Evolutionary conservation across 2,797 vertebrate species (phyloP).

Genomic region (Paratrypauchen microcephalus): DNA sequence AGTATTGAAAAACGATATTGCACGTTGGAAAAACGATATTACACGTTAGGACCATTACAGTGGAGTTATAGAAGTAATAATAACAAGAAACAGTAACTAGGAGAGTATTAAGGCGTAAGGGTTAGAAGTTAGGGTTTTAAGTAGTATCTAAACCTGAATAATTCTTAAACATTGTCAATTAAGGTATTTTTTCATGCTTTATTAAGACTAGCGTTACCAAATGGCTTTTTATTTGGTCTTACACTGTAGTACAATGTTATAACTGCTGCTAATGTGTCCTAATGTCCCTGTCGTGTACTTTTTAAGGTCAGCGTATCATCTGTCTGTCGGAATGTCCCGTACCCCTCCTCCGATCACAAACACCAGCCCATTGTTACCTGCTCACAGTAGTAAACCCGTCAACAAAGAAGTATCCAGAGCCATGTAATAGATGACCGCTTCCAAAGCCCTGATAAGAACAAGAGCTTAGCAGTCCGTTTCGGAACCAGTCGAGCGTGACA

Average conservation of each 20-base stretch:
- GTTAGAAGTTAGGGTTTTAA: too few relatives aligned
- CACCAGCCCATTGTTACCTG: conserved; percentile 15
- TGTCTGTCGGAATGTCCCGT: not conserved
- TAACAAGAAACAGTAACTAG: too few relatives aligned
- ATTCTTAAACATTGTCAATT: too few relatives aligned
- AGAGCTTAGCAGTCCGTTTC: not conserved
- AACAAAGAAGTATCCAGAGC: not conserved
- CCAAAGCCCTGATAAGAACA: conserved; percentile 1
- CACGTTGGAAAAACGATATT: too few relatives aligned
- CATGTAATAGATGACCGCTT: not conserved
- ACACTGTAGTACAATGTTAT: not conserved
- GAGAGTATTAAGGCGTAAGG: too few relatives aligned
- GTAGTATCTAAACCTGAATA: too few relatives aligned
- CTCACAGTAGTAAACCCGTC: conserved; percentile 2
- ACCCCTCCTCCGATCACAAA: not conserved
- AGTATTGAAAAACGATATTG: too few relatives aligned
- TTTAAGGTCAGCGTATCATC: not conserved
- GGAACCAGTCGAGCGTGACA: not conserved
- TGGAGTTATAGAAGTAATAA: too few relatives aligned
- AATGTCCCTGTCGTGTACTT: too few relatives aligned
- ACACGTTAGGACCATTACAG: too few relatives aligned
- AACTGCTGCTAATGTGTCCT: not conserved
- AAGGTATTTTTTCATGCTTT: too few relatives aligned
- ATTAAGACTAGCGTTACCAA: not conserved
- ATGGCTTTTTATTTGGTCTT: not conserved